A percentile compares a stretch with the other conserved stretches of the same genome.
Evolutionary conservation across 2,888 invertebrate genomes (phyloP).

Genomic region (Drosophila hamatofila): DNA sequence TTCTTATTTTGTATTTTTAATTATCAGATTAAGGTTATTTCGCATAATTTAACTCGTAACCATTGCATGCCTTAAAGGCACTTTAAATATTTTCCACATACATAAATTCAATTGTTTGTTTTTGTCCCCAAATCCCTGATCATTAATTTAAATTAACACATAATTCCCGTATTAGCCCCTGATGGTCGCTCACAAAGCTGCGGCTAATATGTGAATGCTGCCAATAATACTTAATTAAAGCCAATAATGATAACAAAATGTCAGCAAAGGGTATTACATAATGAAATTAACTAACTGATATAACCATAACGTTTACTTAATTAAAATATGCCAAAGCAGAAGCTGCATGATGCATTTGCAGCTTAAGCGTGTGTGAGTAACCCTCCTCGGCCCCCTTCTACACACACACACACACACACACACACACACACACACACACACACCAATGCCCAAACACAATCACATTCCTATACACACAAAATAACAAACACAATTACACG

Average conservation of each 20-base stretch:
- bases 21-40: conserved; percentile 68
- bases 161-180: conserved; percentile 61
- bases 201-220: conserved; percentile 67
- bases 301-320: conserved; percentile 68
- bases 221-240: conserved; percentile 78
- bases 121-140: conserved; percentile 33
- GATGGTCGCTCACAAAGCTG: conserved; percentile 56
- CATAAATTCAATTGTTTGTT: conserved; percentile 49
- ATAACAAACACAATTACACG: conserved; percentile 37
- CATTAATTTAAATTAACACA: conserved; percentile 69
- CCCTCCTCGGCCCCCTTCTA: not conserved
- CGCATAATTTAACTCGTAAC: conserved; percentile 20
- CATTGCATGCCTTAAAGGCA: conserved; percentile 21
- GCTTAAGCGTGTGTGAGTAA: conserved; percentile 58
- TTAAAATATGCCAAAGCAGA: conserved; percentile 63
- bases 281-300: conserved; percentile 78
- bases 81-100: conserved; percentile 25
- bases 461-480: conserved; percentile 10
- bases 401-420: not conserved
- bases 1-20: conserved; percentile 68
- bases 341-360: conserved; percentile 31
- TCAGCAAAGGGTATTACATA: conserved; percentile 58
- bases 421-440: not conserved
- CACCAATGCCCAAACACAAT: not conserved
- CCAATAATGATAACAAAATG: conserved; percentile 68